Conservation (phyloP, 2,797 vertebrate genomes). For the Leptodactylus fallax region DNA sequence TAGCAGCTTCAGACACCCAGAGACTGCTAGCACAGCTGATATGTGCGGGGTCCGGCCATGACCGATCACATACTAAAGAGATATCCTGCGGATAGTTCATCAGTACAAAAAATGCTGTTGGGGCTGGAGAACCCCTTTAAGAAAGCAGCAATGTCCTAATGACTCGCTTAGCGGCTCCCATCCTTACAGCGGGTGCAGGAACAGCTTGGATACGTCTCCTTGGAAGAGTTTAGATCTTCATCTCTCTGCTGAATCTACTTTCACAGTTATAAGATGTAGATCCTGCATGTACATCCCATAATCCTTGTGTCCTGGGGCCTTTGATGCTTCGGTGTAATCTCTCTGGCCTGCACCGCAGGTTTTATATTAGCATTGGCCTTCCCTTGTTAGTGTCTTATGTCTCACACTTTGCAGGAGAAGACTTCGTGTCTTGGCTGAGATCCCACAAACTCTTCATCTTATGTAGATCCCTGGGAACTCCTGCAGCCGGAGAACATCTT, state of each 20-base stretch:
- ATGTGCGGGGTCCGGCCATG: too few species aligned
- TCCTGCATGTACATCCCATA: slow-evolving; percentile 30
- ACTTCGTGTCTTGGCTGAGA: slow-evolving; percentile 51
- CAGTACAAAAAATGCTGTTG: too few species aligned
- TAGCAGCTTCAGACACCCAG: too few species aligned
- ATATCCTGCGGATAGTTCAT: too few species aligned
- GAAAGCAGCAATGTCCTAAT: too few species aligned
- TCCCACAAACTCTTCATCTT: slow-evolving; percentile 46
- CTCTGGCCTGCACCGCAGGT: not conserved
- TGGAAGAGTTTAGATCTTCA: slow-evolving; percentile 54
- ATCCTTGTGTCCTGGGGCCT: slow-evolving; percentile 63
- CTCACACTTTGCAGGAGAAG: not conserved
- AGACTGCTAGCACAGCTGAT: too few species aligned
- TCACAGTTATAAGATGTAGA: slow-evolving; percentile 50
- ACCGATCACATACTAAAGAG: too few species aligned
- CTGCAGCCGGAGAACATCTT: slow-evolving; percentile 18
- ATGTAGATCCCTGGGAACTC: slow-evolving; percentile 35
- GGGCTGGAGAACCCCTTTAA: too few species aligned
- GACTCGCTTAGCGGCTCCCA: too few species aligned
- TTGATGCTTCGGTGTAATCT: slow-evolving; percentile 59
- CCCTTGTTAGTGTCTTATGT: slow-evolving; percentile 62
- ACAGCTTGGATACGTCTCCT: slow-evolving; percentile 30
- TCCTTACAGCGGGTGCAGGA: not conserved
- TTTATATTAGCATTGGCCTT: slow-evolving; percentile 57
- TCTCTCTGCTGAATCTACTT: slow-evolving; percentile 55